Conservation (phyloP, 2,797 vertebrate genomes). For the Silurus aristotelis region DNA sequence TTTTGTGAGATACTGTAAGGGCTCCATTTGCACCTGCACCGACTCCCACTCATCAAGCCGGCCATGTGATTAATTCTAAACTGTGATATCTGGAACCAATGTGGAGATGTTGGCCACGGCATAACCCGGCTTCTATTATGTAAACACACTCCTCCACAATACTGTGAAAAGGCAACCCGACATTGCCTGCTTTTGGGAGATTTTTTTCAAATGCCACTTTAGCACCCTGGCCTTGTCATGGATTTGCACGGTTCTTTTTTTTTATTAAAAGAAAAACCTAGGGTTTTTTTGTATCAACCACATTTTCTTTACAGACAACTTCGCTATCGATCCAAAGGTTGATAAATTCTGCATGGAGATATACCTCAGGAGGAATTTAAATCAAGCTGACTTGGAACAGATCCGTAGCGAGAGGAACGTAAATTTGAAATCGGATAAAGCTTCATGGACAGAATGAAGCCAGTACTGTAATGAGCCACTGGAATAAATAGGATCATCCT, state of each 20-base stretch:
- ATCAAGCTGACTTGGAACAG: neutral
- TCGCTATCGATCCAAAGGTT: neutral
- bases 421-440: conserved; percentile 20
- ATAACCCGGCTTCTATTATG: conserved; percentile 50
- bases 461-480: conserved; percentile 1
- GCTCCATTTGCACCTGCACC: conserved; percentile 57
- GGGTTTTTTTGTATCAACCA: neutral
- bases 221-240: neutral
- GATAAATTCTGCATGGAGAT: neutral
- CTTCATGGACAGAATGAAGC: conserved; percentile 19
- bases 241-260: neutral
- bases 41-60: conserved; percentile 29
- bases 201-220: conserved; percentile 50
- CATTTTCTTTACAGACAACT: neutral
- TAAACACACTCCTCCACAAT: conserved; percentile 50
- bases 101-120: conserved; percentile 28
- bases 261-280: neutral
- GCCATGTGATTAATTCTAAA: conserved; percentile 61
- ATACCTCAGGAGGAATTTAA: conserved; percentile 9
- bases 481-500: conserved; percentile 17
- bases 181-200: conserved; percentile 1
- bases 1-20: neutral
- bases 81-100: conserved; percentile 41
- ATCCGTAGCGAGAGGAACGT: conserved; percentile 8
- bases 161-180: conserved; percentile 19